Base-by-base conservation (phyloP, 2,888 invertebrate genomes). In the Limulus polyphemus region DNA sequence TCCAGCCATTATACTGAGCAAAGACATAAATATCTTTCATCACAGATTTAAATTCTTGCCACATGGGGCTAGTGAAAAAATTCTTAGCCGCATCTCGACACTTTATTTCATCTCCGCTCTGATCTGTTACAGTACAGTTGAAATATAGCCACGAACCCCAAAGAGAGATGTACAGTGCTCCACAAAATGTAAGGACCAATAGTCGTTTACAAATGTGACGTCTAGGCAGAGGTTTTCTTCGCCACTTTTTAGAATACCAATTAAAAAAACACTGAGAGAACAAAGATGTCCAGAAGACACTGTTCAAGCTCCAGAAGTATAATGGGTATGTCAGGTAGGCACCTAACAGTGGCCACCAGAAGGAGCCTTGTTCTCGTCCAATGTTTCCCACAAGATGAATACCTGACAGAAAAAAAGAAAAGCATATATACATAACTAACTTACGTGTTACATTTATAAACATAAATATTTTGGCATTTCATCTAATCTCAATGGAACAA, bases 331-430 rank as follows among this genome's bases (percentile, higher is more conserved):
- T 84, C 72, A 88, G 84, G 70, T 86, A 85, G 0, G 93, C 84
- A 0, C 83, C 84, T 0, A 83, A 59, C 0, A 91, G 73, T 0
- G 89, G 82, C 74, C 83, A 81, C 79, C 83, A 84, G 49, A 90
- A 79, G 0, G 81, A 77, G 1, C 92, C 92, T 71, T 82, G 79
- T 73, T 93, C 87, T 2, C 86, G 81, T 0, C 94, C 94, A 67
- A 94, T 86, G 73, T 94, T 95, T 47, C 93, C 93, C 11, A 93
- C 89, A 0, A 85, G 80, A 86, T 91, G 89, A 0, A 92, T 88
- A 70, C 93, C 95, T 91, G 74, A 17, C 76, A 73, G 32, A 55
- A 64, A 60, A 60, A 58, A 17, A 63, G 49, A 55, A 14, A 69
- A 69, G 55, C n/a, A 10, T 32, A 32, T 32, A 32, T 32, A 32